These are phyloP conservation scores for Arvicanthis niloticus DNA, from an alignment of 2,113 vertebrate species.

Conservation along the genomic window DNA sequence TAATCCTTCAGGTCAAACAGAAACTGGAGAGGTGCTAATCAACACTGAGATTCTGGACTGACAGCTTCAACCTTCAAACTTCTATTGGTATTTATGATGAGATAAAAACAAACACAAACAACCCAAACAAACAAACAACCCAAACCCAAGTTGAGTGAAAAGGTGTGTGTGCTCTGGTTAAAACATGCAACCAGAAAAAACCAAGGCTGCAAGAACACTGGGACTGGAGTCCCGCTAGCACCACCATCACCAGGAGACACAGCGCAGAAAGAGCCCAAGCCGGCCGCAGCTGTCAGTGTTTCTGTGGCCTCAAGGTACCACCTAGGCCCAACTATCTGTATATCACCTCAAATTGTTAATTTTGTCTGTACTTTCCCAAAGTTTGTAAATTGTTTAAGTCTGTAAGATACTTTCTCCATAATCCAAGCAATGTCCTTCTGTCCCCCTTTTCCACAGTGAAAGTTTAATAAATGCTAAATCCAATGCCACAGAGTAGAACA, in stretches of 20 bases:
- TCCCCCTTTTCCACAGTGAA: not conserved
- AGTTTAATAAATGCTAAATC: conserved; percentile 20
- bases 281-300: not conserved
- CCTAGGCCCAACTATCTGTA: not conserved
- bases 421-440: conserved; percentile 22
- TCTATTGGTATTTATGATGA: conserved; percentile 83
- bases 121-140: too few species aligned
- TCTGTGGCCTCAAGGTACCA: conserved; percentile 9
- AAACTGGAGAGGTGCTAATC: conserved; percentile 85
- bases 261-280: too few species aligned
- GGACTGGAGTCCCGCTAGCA: conserved; percentile 23
- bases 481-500: not conserved
- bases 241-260: not conserved
- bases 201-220: not conserved
- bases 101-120: conserved; percentile 79
- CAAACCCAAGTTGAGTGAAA: conserved; percentile 69
- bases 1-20: conserved; percentile 83
- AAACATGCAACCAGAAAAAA: conserved; percentile 69
- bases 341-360: not conserved
- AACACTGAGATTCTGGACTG: conserved; percentile 84
- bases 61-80: conserved; percentile 85
- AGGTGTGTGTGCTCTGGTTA: conserved; percentile 76
- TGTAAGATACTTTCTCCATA: not conserved
- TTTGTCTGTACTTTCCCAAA: conserved; percentile 21
- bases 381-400: conserved; percentile 20